phyloP scores from a whole-genome alignment of 2,888 invertebrate genomes.

The Aleiodes testaceus region DNA sequence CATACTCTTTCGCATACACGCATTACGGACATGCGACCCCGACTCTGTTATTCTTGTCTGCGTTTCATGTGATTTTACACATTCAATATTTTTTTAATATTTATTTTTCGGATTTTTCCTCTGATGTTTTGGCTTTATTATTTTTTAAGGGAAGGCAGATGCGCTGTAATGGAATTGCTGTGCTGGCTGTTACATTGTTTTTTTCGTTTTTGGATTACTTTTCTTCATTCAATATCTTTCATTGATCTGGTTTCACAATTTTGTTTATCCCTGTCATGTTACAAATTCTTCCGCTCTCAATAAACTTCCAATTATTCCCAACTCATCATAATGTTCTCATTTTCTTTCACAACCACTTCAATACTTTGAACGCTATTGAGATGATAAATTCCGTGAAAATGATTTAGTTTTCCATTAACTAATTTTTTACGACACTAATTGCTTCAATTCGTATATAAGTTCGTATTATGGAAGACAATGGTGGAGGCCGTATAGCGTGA shows the following conservation, averaged over 20 bases:
- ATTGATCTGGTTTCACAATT: too few species aligned
- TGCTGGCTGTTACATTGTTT: too few species aligned
- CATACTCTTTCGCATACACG: slow-evolving; percentile 30
- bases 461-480: slow-evolving; percentile 28
- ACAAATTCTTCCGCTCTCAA: too few species aligned
- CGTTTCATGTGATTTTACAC: slow-evolving; percentile 19
- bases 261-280: too few species aligned
- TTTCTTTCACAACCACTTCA: too few species aligned
- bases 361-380: too few species aligned
- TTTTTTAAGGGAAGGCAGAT: too few species aligned
- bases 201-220: too few species aligned
- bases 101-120: background rate
- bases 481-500: slow-evolving; percentile 17
- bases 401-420: background rate
- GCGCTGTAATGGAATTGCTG: too few species aligned
- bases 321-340: too few species aligned
- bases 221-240: too few species aligned
- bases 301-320: too few species aligned
- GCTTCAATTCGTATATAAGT: slow-evolving; percentile 12
- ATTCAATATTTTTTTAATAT: slow-evolving; percentile 9
- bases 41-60: slow-evolving; percentile 26
- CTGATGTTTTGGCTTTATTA: background rate
- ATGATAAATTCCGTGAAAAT: background rate
- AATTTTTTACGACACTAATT: slow-evolving; percentile 8
- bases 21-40: slow-evolving; percentile 22